Evolutionary conservation across 2,888 invertebrate species (phyloP), one percentile per base, ranked within the genome.

Genomic region (Sisyra nigra): DNA sequence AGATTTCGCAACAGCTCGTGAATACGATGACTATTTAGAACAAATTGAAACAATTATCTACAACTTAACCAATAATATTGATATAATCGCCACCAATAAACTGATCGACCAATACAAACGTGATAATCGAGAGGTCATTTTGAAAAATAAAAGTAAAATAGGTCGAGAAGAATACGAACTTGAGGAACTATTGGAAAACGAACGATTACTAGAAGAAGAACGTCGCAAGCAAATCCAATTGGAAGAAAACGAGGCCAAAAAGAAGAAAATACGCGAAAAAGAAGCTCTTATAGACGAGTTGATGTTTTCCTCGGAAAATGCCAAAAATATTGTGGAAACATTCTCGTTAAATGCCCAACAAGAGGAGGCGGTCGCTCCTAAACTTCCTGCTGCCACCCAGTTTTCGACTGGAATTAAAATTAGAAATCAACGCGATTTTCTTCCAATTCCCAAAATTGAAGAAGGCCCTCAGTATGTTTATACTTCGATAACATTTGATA

Each of bases 11-110:
- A 69, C 78, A 0, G 60, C 92, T 44, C 66, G 75, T 32, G 93
- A 91, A 46, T 98, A 82, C 61, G 96, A 98, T 63, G 87, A 96
- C 62, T 99, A 98, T 61, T 69, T 98, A 51, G 98, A 98, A 65
- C 86, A 89, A 65, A 76, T 96, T 34, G 97, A 96, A 63, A 77
- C 76, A 1, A 85, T 94, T 51, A 80, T 97, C 46, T 93, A 75
- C 60, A 94, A 94, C 67, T 66, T 97, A 52, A 76, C 79, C 2
- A 86, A 92, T 66, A 84, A 91, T 57, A 81, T 91, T 46, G 91
- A 96, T 60, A 68, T 89, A 36, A 73, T 88, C 32, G 80, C 80
- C 49, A 94, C 92, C 0, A 91, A 88, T 61, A 87, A 85, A 58
- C 80, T 71, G 54, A 89, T 93, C 50, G 92, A 92, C 57, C 82